phyloP scores from a whole-genome alignment of 2,888 invertebrate genomes.

The Clepsis dumicolana region DNA sequence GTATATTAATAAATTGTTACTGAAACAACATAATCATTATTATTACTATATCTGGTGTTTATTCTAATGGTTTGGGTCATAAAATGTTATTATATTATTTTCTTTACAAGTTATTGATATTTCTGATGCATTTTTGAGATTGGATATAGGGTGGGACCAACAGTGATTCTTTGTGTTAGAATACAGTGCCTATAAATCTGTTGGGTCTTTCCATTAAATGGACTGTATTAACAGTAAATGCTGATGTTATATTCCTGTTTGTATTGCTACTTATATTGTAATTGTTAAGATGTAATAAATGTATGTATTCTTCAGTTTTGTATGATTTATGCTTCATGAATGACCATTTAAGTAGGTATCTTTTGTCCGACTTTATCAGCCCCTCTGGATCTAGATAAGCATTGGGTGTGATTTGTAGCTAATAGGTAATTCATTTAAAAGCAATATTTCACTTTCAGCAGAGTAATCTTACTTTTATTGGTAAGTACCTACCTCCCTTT shows the following conservation, averaged over 20 bases:
- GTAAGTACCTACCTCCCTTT: no score
- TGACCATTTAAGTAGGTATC: constrained; percentile 65
- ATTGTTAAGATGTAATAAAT: constrained; percentile 69
- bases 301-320: constrained; percentile 63
- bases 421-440: constrained; percentile 2
- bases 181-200: constrained; percentile 27
- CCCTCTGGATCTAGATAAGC: constrained; percentile 8
- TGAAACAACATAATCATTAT: constrained; percentile 30
- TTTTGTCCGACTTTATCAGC: constrained; percentile 19
- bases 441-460: not conserved
- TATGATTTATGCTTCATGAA: constrained; percentile 69
- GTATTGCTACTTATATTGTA: constrained; percentile 62
- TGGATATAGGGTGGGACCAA: constrained; percentile 53
- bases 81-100: constrained; percentile 28
- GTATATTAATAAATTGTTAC: constrained; percentile 15
- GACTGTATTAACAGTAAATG: constrained; percentile 47
- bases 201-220: constrained; percentile 46
- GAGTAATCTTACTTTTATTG: not conserved
- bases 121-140: constrained; percentile 51
- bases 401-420: constrained; percentile 20
- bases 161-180: constrained; percentile 44
- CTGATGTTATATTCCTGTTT: constrained; percentile 51
- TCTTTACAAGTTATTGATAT: constrained; percentile 25
- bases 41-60: constrained; percentile 28
- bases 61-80: constrained; percentile 31